Percentiles rank a stretch among this genome's conserved stretches.
These are phyloP conservation scores for Synergus itoensis DNA, from an alignment of 2,888 invertebrate species.

Conservation along the genomic window DNA sequence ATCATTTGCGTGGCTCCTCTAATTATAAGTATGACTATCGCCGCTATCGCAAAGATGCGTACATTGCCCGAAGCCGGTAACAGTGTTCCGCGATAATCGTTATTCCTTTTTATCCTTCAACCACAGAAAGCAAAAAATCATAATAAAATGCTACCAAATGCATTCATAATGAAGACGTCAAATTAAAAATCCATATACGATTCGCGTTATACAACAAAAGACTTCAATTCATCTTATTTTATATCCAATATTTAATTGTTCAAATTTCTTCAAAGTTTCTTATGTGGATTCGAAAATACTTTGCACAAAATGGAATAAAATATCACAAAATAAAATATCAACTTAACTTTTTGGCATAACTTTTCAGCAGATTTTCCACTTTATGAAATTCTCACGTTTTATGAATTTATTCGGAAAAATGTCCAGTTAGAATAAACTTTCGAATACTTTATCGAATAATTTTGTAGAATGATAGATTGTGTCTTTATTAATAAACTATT, in stretches of 20 bases:
- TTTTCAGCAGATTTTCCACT: too few species aligned
- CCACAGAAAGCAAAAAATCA: conserved; percentile 6
- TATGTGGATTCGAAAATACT: too few species aligned
- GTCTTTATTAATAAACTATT: background rate
- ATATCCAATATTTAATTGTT: too few species aligned
- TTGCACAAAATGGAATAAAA: too few species aligned
- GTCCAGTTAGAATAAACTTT: too few species aligned
- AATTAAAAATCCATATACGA: background rate
- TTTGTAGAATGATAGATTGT: background rate
- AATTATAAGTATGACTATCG: conserved; percentile 74
- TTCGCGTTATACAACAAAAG: background rate
- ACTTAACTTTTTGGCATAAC: too few species aligned
- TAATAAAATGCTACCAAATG: conserved; percentile 26
- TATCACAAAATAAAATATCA: too few species aligned
- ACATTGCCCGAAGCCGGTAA: conserved; percentile 65
- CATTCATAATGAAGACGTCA: conserved; percentile 29
- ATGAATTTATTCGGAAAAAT: too few species aligned
- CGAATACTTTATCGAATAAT: too few species aligned
- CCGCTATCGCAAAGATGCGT: conserved; percentile 68
- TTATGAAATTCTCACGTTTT: too few species aligned
- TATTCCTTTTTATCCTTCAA: conserved; percentile 14
- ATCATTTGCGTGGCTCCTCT: conserved; percentile 73
- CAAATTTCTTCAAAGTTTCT: too few species aligned
- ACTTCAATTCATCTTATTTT: background rate
- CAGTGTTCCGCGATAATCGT: conserved; percentile 53